Evolutionary conservation across 2,113 vertebrate genomes (phyloP).

Genomic region (Chloroceryle aenea): DNA sequence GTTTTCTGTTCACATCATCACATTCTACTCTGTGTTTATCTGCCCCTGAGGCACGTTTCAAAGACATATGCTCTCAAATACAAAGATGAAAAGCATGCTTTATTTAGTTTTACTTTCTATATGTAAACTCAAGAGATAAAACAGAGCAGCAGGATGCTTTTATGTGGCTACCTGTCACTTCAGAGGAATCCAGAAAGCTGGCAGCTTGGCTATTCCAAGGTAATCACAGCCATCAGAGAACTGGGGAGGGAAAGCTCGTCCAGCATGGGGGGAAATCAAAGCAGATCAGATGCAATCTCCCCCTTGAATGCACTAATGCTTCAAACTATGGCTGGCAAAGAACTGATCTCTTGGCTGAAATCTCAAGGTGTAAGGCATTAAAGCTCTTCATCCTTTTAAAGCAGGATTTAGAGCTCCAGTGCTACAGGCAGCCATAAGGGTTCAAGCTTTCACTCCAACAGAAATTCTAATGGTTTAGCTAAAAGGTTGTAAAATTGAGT

Average conservation of each 20-base stretch:
- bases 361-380: neutral
- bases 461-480: neutral
- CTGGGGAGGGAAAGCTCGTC: rapidly evolving
- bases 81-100: neutral
- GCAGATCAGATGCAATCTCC: neutral
- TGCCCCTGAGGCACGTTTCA: neutral
- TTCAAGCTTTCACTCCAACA: neutral
- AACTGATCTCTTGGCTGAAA: neutral
- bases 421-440: neutral
- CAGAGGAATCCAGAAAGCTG: neutral
- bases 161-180: neutral
- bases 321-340: neutral
- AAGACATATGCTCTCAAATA: neutral
- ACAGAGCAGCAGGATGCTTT: neutral
- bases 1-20: neutral
- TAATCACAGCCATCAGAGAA: neutral
- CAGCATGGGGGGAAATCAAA: neutral
- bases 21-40: neutral
- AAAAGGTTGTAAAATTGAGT: neutral
- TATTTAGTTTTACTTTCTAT: neutral
- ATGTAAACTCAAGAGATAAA: neutral
- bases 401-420: neutral
- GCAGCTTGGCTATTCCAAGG: neutral
- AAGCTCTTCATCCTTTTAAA: neutral
- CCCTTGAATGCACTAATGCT: neutral